Base-by-base conservation (phyloP, 1,140 invertebrate genomes). In the Mercenaria mercenaria region DNA sequence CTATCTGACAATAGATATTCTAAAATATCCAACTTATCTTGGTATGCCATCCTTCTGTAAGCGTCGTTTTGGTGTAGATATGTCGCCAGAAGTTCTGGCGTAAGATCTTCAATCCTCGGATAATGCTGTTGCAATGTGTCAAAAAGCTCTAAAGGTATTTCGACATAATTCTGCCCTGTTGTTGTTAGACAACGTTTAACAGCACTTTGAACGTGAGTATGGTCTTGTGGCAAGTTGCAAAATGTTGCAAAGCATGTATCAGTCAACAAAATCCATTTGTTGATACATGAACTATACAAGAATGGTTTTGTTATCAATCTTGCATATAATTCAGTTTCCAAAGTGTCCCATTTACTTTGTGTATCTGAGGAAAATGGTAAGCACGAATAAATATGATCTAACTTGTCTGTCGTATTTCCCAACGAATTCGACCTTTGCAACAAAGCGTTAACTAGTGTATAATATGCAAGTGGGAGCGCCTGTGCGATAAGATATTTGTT, bases 401-500 rank as follows among this genome's bases (percentile, higher is more conserved):
- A 23, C 18, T 26, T 18, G 20, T 47, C 43, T 20, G 39, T 1
- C 39, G 32, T 18, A 47, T 80, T 74, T 15, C 59, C 76, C 29
- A 34, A 47, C 15, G 13, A 18, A 23, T n/a, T 50, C 18, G 87
- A 59, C 23, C 15, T 50, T 11, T 47, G 20, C 32, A 89, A 74
- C 23, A 67, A 15, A 8, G 39, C 20, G 4, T 52, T 3, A 15
- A 81, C 41, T 10, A 82, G 43, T 6, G 23, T 52, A 29, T 69
- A 11, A 41, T 92, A 93, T 2, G 91, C 91, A 4, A 29, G 10
- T 15, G 92, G 90, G 15, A 92, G 41, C 8, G 91, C 90, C 56
- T 94, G 93, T 50, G 56, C 41, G 13, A 94, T 59, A 59, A 94
- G 59, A 72, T 77, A 76, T 34, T 89, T 81, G 82, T 94, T 94